Conservation (phyloP, 2,797 vertebrate species). For the Helicolenus hilgendorfi region DNA sequence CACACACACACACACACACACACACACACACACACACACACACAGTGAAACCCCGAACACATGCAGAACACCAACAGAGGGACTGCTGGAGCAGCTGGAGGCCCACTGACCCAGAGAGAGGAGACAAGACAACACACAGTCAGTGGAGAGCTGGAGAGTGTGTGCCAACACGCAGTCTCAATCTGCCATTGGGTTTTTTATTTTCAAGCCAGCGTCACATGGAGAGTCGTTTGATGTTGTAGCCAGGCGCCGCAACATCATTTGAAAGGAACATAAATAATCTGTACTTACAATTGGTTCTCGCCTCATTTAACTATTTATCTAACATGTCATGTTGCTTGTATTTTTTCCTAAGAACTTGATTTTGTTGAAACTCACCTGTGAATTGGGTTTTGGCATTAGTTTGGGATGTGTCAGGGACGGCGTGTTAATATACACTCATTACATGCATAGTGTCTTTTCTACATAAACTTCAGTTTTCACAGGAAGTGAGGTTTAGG, state of each 20-base stretch:
- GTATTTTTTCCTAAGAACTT: background rate
- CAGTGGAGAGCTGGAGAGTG: background rate
- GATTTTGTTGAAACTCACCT: background rate
- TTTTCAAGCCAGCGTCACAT: background rate
- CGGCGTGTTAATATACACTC: no score
- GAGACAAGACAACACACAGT: slow-evolving; percentile 10
- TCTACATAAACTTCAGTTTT: no score
- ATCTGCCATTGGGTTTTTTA: background rate
- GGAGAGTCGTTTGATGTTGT: background rate
- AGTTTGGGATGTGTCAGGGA: no score
- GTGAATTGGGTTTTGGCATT: background rate
- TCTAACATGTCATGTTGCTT: background rate
- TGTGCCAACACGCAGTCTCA: slow-evolving; percentile 1
- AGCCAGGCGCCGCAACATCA: background rate
- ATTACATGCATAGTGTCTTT: no score
- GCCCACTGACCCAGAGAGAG: slow-evolving; percentile 54
- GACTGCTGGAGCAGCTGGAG: slow-evolving; percentile 55
- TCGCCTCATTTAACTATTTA: background rate
- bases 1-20: background rate
- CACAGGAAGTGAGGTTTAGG: no score
- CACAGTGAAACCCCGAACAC: slow-evolving; percentile 1
- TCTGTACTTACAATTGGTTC: background rate
- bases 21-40: background rate
- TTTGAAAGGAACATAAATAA: background rate
- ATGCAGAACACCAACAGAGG: slow-evolving; percentile 7